Conservation (phyloP, 2,888 invertebrate species). For the Heteropelma amictum region DNA sequence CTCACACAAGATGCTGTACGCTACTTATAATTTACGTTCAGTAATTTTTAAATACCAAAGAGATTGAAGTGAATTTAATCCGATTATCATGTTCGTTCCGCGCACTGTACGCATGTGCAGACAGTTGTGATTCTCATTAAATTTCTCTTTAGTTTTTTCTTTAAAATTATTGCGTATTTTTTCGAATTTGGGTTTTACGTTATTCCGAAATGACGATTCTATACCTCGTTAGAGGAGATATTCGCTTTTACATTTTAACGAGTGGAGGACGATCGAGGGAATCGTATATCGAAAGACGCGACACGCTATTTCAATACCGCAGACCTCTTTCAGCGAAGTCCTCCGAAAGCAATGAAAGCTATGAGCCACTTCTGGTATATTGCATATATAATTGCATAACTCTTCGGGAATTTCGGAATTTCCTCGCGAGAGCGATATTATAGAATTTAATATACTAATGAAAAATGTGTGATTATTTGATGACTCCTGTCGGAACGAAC, state of each 20-base stretch:
- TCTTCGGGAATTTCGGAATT: slow-evolving; percentile 1
- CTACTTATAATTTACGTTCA: no score
- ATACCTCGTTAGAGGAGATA: not conserved
- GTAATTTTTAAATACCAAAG: no score
- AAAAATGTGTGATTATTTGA: no score
- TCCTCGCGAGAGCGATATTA: not conserved
- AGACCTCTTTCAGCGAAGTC: not conserved
- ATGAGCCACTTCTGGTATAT: not conserved
- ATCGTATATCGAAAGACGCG: not conserved
- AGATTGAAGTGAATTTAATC: no score
- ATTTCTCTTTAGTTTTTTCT: no score
- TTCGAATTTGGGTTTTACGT: not conserved
- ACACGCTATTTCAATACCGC: not conserved
- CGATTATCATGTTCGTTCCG: no score
- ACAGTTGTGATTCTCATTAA: no score
- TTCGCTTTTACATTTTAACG: not conserved
- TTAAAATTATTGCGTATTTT: no score
- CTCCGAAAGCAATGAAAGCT: not conserved
- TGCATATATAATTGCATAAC: slow-evolving; percentile 14
- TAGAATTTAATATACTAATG: no score
- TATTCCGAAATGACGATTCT: not conserved
- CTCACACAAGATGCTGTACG: no score
- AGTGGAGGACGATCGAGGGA: not conserved
- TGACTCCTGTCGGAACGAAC: no score
- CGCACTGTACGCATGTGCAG: no score